These are phyloP conservation scores for Cephalopachus bancanus DNA, from an alignment of 2,797 vertebrate species.

Conservation along the genomic window DNA sequence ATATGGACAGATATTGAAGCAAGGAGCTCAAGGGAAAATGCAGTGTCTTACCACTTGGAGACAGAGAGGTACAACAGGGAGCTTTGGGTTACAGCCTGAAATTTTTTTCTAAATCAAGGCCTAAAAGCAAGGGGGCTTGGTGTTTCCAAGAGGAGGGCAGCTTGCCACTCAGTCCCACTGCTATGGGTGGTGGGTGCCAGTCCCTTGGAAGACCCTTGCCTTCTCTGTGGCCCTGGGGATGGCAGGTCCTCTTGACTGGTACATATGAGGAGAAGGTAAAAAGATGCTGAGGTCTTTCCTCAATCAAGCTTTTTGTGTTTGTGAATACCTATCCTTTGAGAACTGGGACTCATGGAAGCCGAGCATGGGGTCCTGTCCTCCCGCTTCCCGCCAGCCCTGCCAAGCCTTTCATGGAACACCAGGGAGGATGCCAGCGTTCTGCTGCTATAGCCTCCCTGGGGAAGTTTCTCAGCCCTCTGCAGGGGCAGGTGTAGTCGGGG, in stretches of 20 bases:
- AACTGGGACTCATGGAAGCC: not conserved
- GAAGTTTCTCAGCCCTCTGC: too few relatives aligned
- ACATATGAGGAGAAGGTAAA: not conserved
- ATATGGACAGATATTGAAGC: not conserved
- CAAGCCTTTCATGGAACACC: not conserved
- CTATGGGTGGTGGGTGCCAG: fast-evolving
- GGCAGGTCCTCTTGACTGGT: fast-evolving
- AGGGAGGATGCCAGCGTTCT: not conserved
- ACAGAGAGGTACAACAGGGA: not conserved
- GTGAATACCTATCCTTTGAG: not conserved
- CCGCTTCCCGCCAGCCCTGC: fast-evolving
- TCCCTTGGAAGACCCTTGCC: not conserved
- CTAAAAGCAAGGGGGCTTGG: not conserved
- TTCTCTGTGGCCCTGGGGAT: not conserved
- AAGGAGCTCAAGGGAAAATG: not conserved
- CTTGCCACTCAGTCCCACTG: too few relatives aligned
- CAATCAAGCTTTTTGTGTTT: not conserved
- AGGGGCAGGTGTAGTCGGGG: not conserved
- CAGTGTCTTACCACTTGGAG: not conserved
- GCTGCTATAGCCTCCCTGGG: not conserved
- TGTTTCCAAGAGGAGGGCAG: not conserved
- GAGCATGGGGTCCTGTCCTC: not conserved
- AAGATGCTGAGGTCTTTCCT: not conserved
- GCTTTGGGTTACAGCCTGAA: not conserved
- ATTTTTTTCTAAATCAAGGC: not conserved